Conservation (phyloP, 2,797 vertebrate species). For the Clangula hyemalis region DNA sequence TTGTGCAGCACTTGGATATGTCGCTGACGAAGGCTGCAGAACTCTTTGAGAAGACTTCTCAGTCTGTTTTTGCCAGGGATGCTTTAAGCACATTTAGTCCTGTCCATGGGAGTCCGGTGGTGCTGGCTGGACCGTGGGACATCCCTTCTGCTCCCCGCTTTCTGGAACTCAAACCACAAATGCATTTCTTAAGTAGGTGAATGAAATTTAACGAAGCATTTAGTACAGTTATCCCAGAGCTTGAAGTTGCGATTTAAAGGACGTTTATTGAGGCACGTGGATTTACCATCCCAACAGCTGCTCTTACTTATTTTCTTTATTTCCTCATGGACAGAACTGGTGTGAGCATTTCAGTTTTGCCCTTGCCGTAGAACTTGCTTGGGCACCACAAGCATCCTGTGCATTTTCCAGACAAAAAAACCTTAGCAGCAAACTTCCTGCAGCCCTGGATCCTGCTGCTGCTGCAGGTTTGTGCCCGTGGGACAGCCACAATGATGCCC, state of each 20-base stretch:
- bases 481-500: not conserved
- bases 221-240: not conserved
- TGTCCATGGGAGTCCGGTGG: not conserved
- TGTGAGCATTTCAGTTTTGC: not conserved
- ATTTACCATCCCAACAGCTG: not conserved
- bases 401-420: not conserved
- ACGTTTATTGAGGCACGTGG: not conserved
- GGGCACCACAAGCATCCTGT: not conserved
- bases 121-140: not conserved
- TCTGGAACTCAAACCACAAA: not conserved
- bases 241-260: not conserved
- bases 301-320: not conserved
- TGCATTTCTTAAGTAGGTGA: not conserved
- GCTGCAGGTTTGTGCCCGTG: not conserved
- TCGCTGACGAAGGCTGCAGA: not conserved
- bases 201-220: not conserved
- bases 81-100: not conserved
- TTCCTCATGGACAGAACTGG: not conserved
- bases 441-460: not conserved
- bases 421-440: not conserved
- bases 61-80: not conserved
- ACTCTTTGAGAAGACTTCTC: not conserved
- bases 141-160: not conserved
- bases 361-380: not conserved
- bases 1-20: not conserved